These are phyloP conservation scores for Cephonodes hylas DNA, from an alignment of 2,888 invertebrate species.

Conservation along the genomic window DNA sequence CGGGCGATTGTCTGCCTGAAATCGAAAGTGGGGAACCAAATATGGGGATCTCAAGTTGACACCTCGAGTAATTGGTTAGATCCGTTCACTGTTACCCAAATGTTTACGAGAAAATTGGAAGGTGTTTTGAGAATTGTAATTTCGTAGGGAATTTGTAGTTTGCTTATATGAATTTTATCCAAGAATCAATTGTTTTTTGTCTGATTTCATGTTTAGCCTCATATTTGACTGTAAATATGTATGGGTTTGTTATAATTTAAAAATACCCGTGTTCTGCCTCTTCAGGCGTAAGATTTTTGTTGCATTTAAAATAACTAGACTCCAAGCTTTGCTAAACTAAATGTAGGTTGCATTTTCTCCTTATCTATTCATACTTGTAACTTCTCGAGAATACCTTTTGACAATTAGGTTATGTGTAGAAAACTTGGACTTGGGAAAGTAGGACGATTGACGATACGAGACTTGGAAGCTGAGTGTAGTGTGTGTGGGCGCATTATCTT, in stretches of 20 bases:
- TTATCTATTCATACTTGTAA: background rate
- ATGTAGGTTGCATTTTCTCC: background rate
- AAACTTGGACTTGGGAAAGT: background rate
- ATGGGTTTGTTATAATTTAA: too few species aligned
- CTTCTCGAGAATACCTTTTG: background rate
- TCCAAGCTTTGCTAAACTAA: too few species aligned
- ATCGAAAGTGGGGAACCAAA: background rate
- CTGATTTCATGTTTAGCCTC: too few species aligned
- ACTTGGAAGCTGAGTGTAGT: background rate
- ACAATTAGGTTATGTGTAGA: background rate
- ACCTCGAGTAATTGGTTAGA: background rate
- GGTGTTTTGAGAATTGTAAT: too few species aligned
- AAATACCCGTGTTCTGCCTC: too few species aligned
- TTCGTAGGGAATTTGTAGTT: background rate
- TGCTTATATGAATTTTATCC: too few species aligned
- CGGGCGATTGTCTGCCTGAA: background rate
- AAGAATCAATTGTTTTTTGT: too few species aligned
- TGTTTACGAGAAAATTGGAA: background rate
- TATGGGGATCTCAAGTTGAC: background rate
- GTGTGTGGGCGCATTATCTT: background rate
- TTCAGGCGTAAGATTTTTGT: too few species aligned
- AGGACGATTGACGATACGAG: background rate
- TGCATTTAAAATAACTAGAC: too few species aligned
- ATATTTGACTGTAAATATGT: too few species aligned
- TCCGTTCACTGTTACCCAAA: background rate